A percentile compares a stretch with the other conserved stretches of the same genome.
Evolutionary conservation across 2,113 vertebrate species (phyloP).

Genomic region (Malurus cyaneus): DNA sequence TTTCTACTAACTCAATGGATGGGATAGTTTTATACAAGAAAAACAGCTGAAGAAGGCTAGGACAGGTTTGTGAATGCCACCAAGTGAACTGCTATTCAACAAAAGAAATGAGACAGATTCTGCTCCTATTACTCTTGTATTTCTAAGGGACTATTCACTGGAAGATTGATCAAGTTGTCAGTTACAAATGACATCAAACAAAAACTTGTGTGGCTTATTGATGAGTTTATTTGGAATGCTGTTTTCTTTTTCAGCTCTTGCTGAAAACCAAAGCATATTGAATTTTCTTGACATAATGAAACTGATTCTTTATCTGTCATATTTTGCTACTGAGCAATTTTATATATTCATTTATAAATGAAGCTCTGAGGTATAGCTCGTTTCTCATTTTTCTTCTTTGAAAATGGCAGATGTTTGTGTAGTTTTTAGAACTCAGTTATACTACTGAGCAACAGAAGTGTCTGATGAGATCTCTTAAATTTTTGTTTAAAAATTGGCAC

Average conservation of each 20-base stretch:
- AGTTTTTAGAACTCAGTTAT: background rate
- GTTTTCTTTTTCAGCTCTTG: background rate
- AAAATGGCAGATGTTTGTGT: background rate
- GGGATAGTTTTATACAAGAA: constrained; percentile 12
- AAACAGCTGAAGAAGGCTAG: constrained; percentile 7
- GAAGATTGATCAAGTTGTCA: constrained; percentile 59
- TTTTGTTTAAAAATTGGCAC: background rate
- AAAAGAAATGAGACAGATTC: constrained; percentile 36
- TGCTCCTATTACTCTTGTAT: constrained; percentile 28
- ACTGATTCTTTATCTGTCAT: background rate
- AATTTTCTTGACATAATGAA: constrained; percentile 1
- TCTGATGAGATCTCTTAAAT: background rate
- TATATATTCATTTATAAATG: background rate
- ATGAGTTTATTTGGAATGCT: constrained; percentile 47
- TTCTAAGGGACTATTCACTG: constrained; percentile 49
- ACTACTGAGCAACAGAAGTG: background rate
- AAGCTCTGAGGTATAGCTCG: background rate
- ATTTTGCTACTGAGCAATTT: background rate
- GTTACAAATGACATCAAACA: constrained; percentile 56
- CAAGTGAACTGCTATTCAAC: background rate
- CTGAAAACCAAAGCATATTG: constrained; percentile 3
- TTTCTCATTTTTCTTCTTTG: background rate
- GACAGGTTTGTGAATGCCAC: constrained; percentile 31
- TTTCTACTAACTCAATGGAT: background rate
- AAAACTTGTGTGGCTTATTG: constrained; percentile 46